A percentile compares a stretch with the other conserved stretches of the same genome.
phyloP scores from a whole-genome alignment of 1,140 invertebrate species.

The Drosophila bocqueti region DNA sequence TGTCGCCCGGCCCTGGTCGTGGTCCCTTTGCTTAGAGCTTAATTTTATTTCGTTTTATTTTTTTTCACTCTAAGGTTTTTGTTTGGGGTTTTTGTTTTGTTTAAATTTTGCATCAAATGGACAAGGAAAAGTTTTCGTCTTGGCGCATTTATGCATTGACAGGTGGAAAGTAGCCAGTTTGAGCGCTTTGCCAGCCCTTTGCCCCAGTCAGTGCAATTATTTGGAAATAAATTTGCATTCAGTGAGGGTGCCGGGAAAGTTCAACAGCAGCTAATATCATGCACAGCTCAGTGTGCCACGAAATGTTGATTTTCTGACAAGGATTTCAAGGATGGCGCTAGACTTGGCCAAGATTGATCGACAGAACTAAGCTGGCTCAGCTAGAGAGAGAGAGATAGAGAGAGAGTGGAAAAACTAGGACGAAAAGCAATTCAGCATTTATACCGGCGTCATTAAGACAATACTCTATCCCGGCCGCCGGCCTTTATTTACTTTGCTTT shows the following conservation, averaged over 20 bases:
- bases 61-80: not conserved
- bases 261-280: slow-evolving; percentile 29
- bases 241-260: slow-evolving; percentile 10
- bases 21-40: slow-evolving; percentile 28
- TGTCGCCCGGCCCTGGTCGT: not conserved
- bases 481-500: slow-evolving; percentile 10
- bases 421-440: slow-evolving; percentile 4
- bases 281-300: slow-evolving; percentile 11
- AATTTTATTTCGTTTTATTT: slow-evolving; percentile 11
- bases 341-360: slow-evolving; percentile 17
- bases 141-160: not conserved
- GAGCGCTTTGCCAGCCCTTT: slow-evolving; percentile 25
- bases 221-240: slow-evolving; percentile 52
- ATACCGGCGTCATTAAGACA: slow-evolving; percentile 3
- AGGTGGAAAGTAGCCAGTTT: slow-evolving; percentile 27
- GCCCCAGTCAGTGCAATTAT: slow-evolving; percentile 37
- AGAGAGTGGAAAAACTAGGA: not conserved
- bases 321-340: slow-evolving; percentile 12
- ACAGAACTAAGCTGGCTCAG: not conserved
- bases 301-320: slow-evolving; percentile 29
- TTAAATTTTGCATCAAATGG: slow-evolving; percentile 1
- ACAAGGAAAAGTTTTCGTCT: slow-evolving; percentile 14
- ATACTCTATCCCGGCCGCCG: not conserved
- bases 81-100: not conserved
- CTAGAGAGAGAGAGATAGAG: not conserved